phyloP scores from a whole-genome alignment of 2,888 invertebrate species.

The Thyatira batis region DNA sequence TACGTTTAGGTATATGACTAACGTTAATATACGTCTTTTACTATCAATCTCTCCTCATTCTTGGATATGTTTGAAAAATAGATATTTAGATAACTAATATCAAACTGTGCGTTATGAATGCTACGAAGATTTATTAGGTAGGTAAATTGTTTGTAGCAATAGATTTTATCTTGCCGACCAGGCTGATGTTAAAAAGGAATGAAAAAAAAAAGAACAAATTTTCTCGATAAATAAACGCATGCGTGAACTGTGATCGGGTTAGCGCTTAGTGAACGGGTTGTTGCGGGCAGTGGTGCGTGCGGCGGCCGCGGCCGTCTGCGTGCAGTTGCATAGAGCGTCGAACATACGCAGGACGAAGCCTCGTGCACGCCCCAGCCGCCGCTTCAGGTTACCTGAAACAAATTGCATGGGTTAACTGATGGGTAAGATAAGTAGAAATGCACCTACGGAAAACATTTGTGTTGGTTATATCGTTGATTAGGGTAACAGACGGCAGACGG shows the following conservation, averaged over 20 bases:
- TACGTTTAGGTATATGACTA: too few relatives aligned
- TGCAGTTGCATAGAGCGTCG: slow-evolving; percentile 85
- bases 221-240: slow-evolving; percentile 13
- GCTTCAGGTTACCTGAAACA: slow-evolving; percentile 80
- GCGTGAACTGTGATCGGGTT: slow-evolving; percentile 46
- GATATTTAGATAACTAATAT: background rate
- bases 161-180: background rate
- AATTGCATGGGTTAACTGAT: slow-evolving; percentile 13
- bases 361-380: slow-evolving; percentile 82
- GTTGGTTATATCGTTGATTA: background rate
- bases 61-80: background rate
- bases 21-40: too few relatives aligned
- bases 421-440: background rate
- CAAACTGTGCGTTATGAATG: background rate
- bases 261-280: slow-evolving; percentile 73
- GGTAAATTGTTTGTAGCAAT: background rate
- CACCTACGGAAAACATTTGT: too few relatives aligned
- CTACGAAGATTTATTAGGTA: background rate
- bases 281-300: slow-evolving; percentile 75
- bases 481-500: too few relatives aligned
- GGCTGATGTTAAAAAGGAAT: background rate
- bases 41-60: background rate
- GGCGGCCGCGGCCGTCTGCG: slow-evolving; percentile 81
- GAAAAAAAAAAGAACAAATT: background rate
- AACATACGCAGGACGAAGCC: slow-evolving; percentile 84